Conservation (phyloP, 2,797 vertebrate species). For the Pangasius macronema region DNA sequence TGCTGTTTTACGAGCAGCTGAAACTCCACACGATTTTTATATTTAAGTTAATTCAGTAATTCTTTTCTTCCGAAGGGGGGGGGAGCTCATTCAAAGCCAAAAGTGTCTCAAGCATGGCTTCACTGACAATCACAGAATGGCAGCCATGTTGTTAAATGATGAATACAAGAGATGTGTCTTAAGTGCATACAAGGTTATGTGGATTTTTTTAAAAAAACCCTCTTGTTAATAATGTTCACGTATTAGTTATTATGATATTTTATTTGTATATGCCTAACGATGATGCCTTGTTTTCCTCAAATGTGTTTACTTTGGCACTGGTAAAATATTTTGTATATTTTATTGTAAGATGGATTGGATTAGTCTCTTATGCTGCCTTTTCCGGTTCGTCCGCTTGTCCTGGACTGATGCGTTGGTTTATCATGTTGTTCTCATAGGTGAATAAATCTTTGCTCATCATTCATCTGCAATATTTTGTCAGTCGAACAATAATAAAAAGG, state of each 20-base stretch:
- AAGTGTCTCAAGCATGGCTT: conserved; percentile 58
- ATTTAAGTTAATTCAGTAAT: conserved; percentile 62
- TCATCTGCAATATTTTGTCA: conserved; percentile 1
- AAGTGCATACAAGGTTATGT: conserved; percentile 30
- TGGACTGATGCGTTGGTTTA: not conserved
- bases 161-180: conserved; percentile 56
- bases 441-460: conserved; percentile 55
- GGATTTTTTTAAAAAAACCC: conserved; percentile 21
- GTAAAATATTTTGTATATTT: conserved; percentile 69
- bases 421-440: conserved; percentile 53
- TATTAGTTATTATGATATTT: conserved; percentile 43
- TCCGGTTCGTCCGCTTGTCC: not conserved
- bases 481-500: conserved; percentile 7
- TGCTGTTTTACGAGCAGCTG: conserved; percentile 65
- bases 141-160: conserved; percentile 69
- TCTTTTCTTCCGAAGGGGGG: conserved; percentile 33
- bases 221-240: conserved; percentile 47
- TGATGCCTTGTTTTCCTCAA: conserved; percentile 33
- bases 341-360: conserved; percentile 71
- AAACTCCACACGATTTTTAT: conserved; percentile 67
- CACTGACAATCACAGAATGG: conserved; percentile 63
- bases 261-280: conserved; percentile 45
- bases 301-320: conserved; percentile 51
- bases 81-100: conserved; percentile 43
- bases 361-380: conserved; percentile 38